phyloP scores from a whole-genome alignment of 92 coral and sea anemone genomes.

The Isaurus tuberculatus region DNA sequence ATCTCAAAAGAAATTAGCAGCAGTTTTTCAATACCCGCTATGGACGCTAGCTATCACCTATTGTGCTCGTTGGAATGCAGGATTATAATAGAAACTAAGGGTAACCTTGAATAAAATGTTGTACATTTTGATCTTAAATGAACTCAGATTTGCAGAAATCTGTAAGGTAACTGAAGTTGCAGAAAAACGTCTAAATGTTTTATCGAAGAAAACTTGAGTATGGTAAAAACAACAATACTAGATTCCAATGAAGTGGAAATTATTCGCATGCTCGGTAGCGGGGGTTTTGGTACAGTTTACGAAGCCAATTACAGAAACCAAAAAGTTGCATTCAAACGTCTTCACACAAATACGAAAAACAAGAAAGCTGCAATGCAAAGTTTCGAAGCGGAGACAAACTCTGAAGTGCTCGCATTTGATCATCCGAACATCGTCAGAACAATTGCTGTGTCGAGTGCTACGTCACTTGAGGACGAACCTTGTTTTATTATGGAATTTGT shows the following conservation, averaged over 20 bases:
- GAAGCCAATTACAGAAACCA: slow-evolving; percentile 82
- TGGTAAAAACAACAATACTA: slow-evolving; percentile 53
- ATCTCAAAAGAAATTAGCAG: no score
- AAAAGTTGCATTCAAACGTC: slow-evolving; percentile 83
- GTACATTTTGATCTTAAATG: not conserved
- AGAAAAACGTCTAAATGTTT: slow-evolving; percentile 39
- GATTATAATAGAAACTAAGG: no score
- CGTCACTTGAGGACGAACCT: slow-evolving; percentile 84
- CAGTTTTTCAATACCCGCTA: no score
- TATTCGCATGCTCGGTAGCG: slow-evolving; percentile 76
- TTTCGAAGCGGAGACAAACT: slow-evolving; percentile 84
- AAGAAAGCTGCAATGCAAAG: slow-evolving; percentile 98
- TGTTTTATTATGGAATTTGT: slow-evolving; percentile 94
- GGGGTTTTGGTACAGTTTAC: slow-evolving; percentile 94
- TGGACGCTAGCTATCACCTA: not conserved
- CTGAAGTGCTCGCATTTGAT: slow-evolving; percentile 77
- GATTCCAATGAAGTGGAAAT: slow-evolving; percentile 77
- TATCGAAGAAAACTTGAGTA: slow-evolving; percentile 28
- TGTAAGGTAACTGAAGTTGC: not conserved
- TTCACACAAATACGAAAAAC: slow-evolving; percentile 95
- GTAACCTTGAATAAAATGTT: not conserved
- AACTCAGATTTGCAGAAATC: slow-evolving; percentile 8
- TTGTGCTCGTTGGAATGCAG: not conserved
- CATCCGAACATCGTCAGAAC: slow-evolving; percentile 92
- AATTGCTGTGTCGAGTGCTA: slow-evolving; percentile 69